These are phyloP conservation scores for Adineta ricciae DNA, from an alignment of 2,888 invertebrate species.

Conservation along the genomic window DNA sequence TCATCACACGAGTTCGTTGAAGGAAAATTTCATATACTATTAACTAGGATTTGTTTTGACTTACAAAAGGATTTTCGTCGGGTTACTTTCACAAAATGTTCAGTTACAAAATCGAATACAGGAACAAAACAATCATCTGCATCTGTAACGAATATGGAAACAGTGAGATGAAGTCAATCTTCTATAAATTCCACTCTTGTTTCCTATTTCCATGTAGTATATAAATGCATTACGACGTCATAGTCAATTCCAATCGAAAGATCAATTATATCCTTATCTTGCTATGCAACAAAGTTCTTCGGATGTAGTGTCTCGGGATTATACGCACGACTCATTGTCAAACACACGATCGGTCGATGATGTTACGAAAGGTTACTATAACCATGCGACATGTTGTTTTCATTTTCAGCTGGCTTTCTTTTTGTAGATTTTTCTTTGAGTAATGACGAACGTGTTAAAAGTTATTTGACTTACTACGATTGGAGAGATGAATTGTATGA, in stretches of 20 bases:
- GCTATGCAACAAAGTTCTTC: neutral
- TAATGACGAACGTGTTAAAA: slow-evolving; percentile 14
- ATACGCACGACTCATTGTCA: neutral
- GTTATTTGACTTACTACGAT: neutral
- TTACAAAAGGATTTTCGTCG: neutral
- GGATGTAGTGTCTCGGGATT: neutral
- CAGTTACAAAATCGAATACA: neutral
- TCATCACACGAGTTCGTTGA: neutral
- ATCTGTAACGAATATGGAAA: neutral
- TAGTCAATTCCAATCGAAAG: neutral
- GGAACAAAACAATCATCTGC: neutral
- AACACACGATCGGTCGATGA: neutral
- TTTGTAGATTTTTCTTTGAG: neutral
- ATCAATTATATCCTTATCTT: neutral
- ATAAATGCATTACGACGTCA: neutral
- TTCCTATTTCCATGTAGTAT: neutral
- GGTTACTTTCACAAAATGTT: slow-evolving; percentile 17
- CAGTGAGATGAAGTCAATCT: neutral
- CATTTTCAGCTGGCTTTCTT: neutral
- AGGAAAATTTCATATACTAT: too few relatives aligned
- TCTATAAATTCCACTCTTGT: neutral
- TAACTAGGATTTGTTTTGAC: neutral
- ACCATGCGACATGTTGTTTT: too few relatives aligned
- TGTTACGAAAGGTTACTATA: neutral
- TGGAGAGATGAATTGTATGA: slow-evolving; percentile 1